Evolutionary conservation across 2,113 vertebrate genomes (phyloP).

Genomic region (Plectropomus leopardus): DNA sequence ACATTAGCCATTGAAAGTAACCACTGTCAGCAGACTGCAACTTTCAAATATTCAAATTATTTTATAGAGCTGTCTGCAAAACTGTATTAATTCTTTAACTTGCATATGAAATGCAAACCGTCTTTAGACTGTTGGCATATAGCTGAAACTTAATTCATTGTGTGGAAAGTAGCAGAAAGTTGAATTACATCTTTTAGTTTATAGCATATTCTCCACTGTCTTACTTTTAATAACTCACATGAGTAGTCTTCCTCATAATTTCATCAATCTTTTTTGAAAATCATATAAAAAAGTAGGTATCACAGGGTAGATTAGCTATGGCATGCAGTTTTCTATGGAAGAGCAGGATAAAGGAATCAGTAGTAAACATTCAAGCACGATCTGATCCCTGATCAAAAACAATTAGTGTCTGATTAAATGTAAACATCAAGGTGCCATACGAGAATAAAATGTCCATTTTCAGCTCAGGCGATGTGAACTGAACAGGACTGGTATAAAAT

Average conservation of each 20-base stretch:
- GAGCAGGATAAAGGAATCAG: background rate
- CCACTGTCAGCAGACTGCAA: no score
- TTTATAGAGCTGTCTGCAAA: no score
- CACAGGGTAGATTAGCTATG: background rate
- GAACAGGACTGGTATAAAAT: background rate
- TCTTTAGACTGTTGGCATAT: background rate
- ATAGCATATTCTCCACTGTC: background rate
- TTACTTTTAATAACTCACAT: background rate
- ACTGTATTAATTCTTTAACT: background rate
- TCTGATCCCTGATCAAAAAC: background rate
- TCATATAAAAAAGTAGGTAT: background rate
- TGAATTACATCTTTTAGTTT: background rate
- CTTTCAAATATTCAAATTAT: no score
- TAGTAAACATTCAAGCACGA: constrained; percentile 1
- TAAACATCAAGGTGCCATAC: background rate
- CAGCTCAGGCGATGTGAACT: background rate
- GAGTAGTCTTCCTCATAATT: background rate
- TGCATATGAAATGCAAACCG: background rate
- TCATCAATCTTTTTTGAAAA: background rate
- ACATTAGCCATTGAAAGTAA: no score
- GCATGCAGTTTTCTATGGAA: background rate
- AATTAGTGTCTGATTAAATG: constrained; percentile 2
- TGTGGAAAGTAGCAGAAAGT: background rate
- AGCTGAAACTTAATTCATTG: background rate
- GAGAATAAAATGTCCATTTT: background rate